Percentiles rank a stretch among this genome's conserved stretches.
Conservation (phyloP, 2,797 vertebrate species). For the Oryzias dopingdopingensis region DNA sequence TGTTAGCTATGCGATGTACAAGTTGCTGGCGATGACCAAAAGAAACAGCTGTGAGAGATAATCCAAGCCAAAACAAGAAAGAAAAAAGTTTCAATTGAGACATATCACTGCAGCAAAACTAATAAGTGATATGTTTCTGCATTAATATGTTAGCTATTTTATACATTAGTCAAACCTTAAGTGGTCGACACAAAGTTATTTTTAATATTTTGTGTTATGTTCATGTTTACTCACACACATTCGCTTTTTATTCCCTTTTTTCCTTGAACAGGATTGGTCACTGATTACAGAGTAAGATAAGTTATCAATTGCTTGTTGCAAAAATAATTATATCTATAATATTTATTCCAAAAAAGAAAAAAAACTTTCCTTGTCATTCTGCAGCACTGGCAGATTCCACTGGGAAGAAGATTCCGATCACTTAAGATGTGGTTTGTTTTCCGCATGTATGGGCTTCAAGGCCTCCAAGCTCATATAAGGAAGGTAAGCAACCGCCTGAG, state of each 20-base stretch:
- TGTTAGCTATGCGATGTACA: conserved; percentile 34
- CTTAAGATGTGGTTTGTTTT: conserved; percentile 98
- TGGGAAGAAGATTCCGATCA: conserved; percentile 93
- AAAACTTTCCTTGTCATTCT: background rate
- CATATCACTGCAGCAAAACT: background rate
- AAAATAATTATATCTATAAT: background rate
- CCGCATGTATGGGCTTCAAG: conserved; percentile 86
- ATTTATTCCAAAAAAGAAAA: background rate
- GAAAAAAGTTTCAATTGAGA: background rate
- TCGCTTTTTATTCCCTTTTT: conserved; percentile 5
- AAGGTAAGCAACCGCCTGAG: conserved; percentile 77
- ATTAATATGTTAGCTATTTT: too few relatives aligned
- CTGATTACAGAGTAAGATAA: conserved; percentile 69
- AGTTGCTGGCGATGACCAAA: conserved; percentile 3
- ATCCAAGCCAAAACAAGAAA: background rate
- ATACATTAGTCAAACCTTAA: too few relatives aligned
- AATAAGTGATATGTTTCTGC: background rate
- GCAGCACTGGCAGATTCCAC: conserved; percentile 96
- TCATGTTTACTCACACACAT: background rate
- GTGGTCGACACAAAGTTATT: too few relatives aligned
- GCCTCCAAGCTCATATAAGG: conserved; percentile 90
- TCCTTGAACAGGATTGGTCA: conserved; percentile 60
- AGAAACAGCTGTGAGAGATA: background rate
- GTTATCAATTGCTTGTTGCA: background rate
- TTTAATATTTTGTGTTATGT: too few relatives aligned